Evolutionary conservation across 2,888 invertebrate species (phyloP).

Genomic region (Melanophora roralis): DNA sequence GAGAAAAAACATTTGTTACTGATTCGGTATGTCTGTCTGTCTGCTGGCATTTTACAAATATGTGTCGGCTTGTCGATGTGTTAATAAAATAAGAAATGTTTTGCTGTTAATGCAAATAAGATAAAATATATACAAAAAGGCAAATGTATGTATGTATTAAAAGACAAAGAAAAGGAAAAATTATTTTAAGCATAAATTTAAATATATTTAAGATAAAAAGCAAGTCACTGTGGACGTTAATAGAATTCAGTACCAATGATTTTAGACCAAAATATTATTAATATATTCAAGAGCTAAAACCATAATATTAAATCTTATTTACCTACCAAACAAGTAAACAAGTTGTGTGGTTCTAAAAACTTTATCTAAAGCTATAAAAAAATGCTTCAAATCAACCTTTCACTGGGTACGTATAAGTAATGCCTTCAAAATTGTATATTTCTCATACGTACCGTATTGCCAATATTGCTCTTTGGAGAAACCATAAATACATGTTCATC

Average conservation of each 20-base stretch:
- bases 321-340: no score
- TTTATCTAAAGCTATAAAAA: no score
- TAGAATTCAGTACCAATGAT: no score
- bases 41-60: no score
- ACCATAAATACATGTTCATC: no score
- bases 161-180: background rate
- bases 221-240: constrained; percentile 16
- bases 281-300: no score
- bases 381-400: no score
- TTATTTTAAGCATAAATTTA: constrained; percentile 45
- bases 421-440: background rate
- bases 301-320: no score
- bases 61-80: constrained; percentile 1
- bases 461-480: no score
- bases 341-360: no score
- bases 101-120: constrained; percentile 58
- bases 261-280: no score
- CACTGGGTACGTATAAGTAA: background rate
- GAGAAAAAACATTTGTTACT: background rate
- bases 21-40: background rate
- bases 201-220: constrained; percentile 1
- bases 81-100: constrained; percentile 45
- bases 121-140: background rate
- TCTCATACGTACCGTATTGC: background rate
- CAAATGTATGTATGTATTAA: background rate